Evolutionary conservation across 2,113 vertebrate genomes (phyloP), one percentile per base, ranked within the genome.

Genomic region (Trogon surrucura): DNA sequence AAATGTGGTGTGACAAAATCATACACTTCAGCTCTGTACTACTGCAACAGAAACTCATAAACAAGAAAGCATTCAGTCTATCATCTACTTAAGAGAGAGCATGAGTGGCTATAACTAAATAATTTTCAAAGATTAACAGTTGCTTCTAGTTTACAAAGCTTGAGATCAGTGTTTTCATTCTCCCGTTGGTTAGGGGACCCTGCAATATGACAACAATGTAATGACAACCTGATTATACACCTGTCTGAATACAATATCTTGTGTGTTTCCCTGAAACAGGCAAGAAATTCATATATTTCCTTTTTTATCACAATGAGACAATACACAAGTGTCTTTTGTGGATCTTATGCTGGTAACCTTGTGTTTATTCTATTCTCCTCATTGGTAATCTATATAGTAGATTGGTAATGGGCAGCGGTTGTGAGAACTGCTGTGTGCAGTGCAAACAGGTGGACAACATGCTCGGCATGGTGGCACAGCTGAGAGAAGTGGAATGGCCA

Each of bases 1-100:
- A 65, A 53, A 45, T 10, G 5, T 2, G 1, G 3, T 50, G 22
- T 44, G 16, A 62, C 38, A 25, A 85, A 78, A 88, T 32, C 22
- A 29, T 10, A 30, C 2, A 16, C 4, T 54, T 34, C 45, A 80
- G 6, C 1, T 20, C 8, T 13, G 1, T 23, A 11, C 4, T 2
- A 56, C 10, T 73, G 16, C 13, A 53, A 25, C 2, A 29, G 9
- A n/a, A 29, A 20, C 10, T 21, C 22, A 48, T 5, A 16, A 77
- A 34, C 7, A 41, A 34, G 20, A 26, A 61, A 48, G 3, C 2
- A 1, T 16, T 73, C 60, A 61, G 5, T 38, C 32, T 66, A 22
- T 11, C 41, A 19, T 41, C 6, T 72, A 10, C 16, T 89, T 80
- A 71, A 89, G 2, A 3, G 36, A 57, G 34, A 48, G 3, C 3